Percentiles rank a stretch among this genome's conserved stretches.
Evolutionary conservation across 2,888 invertebrate species (phyloP).

Genomic region (Cynaeus angustus): DNA sequence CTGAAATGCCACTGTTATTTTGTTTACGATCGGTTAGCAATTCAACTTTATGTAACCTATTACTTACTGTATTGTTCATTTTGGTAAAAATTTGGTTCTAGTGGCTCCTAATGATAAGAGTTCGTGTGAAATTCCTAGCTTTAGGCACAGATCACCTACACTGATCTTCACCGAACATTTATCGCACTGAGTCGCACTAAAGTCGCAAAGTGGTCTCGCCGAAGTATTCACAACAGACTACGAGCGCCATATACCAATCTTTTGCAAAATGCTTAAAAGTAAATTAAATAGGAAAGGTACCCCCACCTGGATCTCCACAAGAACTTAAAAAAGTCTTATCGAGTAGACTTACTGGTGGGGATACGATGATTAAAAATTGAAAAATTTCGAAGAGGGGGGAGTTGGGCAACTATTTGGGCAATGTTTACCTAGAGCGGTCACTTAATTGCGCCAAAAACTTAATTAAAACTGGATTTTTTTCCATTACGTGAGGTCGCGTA

Average conservation of each 20-base stretch:
- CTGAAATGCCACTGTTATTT: constrained; percentile 43
- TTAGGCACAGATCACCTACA: constrained; percentile 40
- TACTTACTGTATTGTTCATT: constrained; percentile 49
- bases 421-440: constrained; percentile 11
- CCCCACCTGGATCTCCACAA: constrained; percentile 30
- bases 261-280: constrained; percentile 54
- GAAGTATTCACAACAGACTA: constrained; percentile 45
- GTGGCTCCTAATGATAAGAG: constrained; percentile 30
- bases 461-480: constrained; percentile 27
- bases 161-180: constrained; percentile 41
- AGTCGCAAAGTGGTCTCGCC: constrained; percentile 12
- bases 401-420: constrained; percentile 18
- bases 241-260: constrained; percentile 55
- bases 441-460: constrained; percentile 24
- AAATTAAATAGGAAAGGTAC: constrained; percentile 45
- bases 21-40: constrained; percentile 36
- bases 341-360: constrained; percentile 22
- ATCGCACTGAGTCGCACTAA: constrained; percentile 43
- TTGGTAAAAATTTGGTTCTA: constrained; percentile 12
- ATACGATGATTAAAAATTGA: constrained; percentile 30
- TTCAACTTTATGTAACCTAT: constrained; percentile 37
- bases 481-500: constrained; percentile 22
- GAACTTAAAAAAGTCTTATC: constrained; percentile 33
- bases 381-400: constrained; percentile 22
- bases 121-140: constrained; percentile 19